phyloP scores from a whole-genome alignment of 1,140 invertebrate species.

The Caenorhabditis inopinata region DNA sequence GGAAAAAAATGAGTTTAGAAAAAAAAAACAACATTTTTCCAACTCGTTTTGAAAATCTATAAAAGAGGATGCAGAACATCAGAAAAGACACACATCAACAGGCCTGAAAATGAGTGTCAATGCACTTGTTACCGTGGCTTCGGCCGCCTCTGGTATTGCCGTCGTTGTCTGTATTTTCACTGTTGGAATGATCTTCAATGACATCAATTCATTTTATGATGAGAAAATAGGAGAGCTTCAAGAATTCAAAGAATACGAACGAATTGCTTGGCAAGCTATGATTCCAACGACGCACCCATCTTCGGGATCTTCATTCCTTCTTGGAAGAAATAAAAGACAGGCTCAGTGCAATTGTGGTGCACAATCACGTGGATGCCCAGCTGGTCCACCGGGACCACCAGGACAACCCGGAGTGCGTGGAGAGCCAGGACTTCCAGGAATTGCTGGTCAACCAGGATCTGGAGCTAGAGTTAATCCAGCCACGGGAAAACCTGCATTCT shows the following conservation, averaged over 20 bases:
- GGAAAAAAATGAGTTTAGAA: not conserved
- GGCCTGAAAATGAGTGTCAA: not conserved
- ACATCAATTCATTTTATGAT: constrained; percentile 46
- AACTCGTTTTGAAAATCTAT: not conserved
- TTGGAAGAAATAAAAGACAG: constrained; percentile 40
- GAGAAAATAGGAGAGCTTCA: constrained; percentile 41
- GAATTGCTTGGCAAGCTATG: constrained; percentile 38
- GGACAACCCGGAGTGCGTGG: constrained; percentile 40
- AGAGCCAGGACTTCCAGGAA: constrained; percentile 34
- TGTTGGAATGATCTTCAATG: constrained; percentile 47
- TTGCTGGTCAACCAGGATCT: constrained; percentile 33
- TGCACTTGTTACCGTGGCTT: constrained; percentile 37
- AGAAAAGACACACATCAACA: constrained; percentile 19
- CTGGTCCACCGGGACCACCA: constrained; percentile 45
- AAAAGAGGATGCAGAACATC: not conserved
- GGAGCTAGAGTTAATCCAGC: constrained; percentile 18
- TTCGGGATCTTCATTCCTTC: not conserved
- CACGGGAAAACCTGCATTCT: not conserved
- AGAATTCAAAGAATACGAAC: constrained; percentile 38
- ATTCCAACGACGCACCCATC: not conserved
- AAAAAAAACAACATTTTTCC: not conserved
- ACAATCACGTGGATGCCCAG: constrained; percentile 37
- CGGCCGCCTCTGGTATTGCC: constrained; percentile 37
- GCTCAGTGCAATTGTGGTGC: constrained; percentile 37
- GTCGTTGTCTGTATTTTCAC: constrained; percentile 40